phyloP scores from a whole-genome alignment of 2,888 invertebrate species.

The Orchesellides sinensis region DNA sequence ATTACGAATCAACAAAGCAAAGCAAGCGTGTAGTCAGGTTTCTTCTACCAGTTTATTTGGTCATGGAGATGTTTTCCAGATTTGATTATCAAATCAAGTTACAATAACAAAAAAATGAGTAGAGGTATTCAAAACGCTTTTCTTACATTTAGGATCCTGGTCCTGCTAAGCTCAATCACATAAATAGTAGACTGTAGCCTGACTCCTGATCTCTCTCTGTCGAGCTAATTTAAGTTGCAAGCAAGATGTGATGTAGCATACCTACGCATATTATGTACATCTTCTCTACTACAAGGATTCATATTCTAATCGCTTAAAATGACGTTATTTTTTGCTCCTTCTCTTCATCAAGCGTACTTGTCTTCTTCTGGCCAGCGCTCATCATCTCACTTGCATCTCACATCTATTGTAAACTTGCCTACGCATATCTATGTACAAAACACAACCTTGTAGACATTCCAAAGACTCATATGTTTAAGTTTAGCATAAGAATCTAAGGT shows the following conservation, averaged over 20 bases:
- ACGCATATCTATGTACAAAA: too few species aligned
- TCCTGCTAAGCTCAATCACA: constrained; percentile 18
- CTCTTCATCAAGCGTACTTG: too few species aligned
- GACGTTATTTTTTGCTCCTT: too few species aligned
- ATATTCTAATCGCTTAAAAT: too few species aligned
- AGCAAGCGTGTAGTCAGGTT: neutral
- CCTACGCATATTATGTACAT: constrained; percentile 13
- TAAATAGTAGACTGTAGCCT: constrained; percentile 26
- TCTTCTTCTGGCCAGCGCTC: too few species aligned
- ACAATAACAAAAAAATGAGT: constrained; percentile 1
- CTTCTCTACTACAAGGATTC: too few species aligned
- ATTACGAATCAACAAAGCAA: neutral
- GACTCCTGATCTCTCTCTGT: constrained; percentile 7
- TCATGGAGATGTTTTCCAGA: constrained; percentile 35
- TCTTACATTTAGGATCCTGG: constrained; percentile 1
- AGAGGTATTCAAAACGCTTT: neutral
- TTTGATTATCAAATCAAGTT: constrained; percentile 28
- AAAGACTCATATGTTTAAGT: too few species aligned
- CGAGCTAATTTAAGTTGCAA: neutral
- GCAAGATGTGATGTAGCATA: neutral
- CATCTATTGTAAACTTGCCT: too few species aligned
- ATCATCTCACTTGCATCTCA: too few species aligned
- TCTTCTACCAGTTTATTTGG: constrained; percentile 24
- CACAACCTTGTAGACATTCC: too few species aligned
- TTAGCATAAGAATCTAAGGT: too few species aligned